These are phyloP conservation scores for Dermolepida albohirtum DNA, from an alignment of 2,888 invertebrate species.

Conservation along the genomic window DNA sequence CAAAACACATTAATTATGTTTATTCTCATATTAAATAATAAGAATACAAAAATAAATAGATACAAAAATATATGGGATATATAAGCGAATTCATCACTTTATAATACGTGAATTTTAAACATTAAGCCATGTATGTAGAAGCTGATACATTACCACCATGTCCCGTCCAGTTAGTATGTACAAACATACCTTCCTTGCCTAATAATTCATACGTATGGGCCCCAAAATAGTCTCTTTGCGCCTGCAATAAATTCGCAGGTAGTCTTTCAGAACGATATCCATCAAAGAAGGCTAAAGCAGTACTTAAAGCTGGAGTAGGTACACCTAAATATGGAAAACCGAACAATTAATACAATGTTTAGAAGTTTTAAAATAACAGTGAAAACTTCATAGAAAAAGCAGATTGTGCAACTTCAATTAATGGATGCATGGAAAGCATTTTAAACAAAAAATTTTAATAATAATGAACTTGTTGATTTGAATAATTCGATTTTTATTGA, in stretches of 20 bases:
- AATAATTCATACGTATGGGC: slow-evolving; percentile 98
- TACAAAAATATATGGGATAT: slow-evolving; percentile 21
- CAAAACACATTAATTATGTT: neutral
- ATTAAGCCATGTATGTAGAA: slow-evolving; percentile 86
- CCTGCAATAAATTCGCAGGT: slow-evolving; percentile 96
- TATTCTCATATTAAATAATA: slow-evolving; percentile 14
- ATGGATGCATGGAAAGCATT: no score
- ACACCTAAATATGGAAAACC: slow-evolving; percentile 75
- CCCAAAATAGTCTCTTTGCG: slow-evolving; percentile 98
- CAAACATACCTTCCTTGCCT: slow-evolving; percentile 85
- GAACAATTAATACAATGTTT: no score
- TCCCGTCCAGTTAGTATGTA: slow-evolving; percentile 99
- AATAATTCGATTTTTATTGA: no score
- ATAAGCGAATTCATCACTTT: neutral
- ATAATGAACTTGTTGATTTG: no score
- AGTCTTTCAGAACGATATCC: slow-evolving; percentile 88
- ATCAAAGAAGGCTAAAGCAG: slow-evolving; percentile 97
- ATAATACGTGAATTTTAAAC: neutral
- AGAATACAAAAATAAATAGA: slow-evolving; percentile 31
- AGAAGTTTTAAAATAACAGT: no score
- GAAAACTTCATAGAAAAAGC: no score
- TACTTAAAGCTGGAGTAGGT: slow-evolving; percentile 92
- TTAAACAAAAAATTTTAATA: no score
- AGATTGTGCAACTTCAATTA: no score
- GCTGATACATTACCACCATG: slow-evolving; percentile 96